phyloP scores from a whole-genome alignment of 2,797 vertebrate species.

The Phaenicophaeus curvirostris region DNA sequence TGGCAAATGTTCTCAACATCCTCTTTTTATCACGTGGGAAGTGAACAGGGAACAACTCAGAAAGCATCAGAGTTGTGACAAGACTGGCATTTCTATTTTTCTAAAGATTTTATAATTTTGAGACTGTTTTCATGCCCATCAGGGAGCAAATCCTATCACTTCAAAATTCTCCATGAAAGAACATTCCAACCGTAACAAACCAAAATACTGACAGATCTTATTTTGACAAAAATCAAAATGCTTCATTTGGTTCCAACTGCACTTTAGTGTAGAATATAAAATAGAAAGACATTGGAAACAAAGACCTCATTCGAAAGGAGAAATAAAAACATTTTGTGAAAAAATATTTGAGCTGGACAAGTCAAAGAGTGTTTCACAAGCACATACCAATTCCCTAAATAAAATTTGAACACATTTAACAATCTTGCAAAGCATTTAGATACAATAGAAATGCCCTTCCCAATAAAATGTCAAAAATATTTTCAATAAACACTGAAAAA shows the following conservation, averaged over 20 bases:
- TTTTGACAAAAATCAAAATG: conserved; percentile 51
- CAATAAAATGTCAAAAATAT: neutral
- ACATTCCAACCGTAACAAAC: conserved; percentile 37
- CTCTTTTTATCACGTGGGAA: conserved; percentile 15
- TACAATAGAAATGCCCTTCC: neutral
- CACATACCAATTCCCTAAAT: neutral
- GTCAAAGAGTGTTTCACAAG: neutral
- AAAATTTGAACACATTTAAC: neutral
- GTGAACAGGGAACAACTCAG: neutral
- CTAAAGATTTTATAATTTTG: conserved; percentile 37
- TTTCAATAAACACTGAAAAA: neutral
- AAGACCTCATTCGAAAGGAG: neutral
- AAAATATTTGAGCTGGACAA: neutral
- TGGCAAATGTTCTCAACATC: neutral
- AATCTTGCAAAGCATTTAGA: neutral
- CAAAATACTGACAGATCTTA: conserved; percentile 42
- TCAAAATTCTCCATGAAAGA: conserved; percentile 45
- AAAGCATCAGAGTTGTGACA: conserved; percentile 15
- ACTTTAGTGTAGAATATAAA: neutral
- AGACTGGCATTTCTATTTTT: conserved; percentile 36
- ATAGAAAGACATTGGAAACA: neutral
- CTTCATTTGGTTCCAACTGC: conserved; percentile 11
- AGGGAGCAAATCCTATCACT: conserved; percentile 41
- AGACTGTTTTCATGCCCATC: conserved; percentile 30
- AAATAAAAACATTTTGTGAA: neutral